Percentiles rank a stretch among this genome's conserved stretches.
Conservation (phyloP, 2,888 invertebrate genomes). For the Petrolisthes cinctipes region DNA sequence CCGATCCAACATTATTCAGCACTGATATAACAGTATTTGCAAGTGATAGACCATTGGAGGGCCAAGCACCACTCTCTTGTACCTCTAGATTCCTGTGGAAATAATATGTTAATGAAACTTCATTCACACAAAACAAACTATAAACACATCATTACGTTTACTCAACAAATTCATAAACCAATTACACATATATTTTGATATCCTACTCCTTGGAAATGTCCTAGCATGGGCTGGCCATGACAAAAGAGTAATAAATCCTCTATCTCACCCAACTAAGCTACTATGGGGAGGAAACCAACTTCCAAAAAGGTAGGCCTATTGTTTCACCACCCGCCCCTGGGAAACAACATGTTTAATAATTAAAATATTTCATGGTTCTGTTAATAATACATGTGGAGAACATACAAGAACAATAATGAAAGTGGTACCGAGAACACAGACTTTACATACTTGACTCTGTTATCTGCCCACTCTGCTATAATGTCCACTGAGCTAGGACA, state of each 20-base stretch:
- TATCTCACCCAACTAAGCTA: too few species aligned
- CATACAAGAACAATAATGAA: neutral
- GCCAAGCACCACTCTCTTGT: constrained; percentile 60
- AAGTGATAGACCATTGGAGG: constrained; percentile 50
- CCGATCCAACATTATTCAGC: constrained; percentile 54
- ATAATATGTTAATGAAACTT: neutral
- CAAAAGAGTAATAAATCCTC: too few species aligned
- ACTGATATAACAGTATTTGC: constrained; percentile 54
- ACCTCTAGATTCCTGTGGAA: constrained; percentile 51
- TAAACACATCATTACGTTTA: neutral
- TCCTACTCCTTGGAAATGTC: too few species aligned
- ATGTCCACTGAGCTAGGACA: constrained; percentile 55
- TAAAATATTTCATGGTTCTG: neutral
- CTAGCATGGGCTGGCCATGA: too few species aligned
- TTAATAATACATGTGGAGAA: neutral
- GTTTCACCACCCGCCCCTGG: too few species aligned
- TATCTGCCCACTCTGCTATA: constrained; percentile 54
- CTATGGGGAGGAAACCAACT: too few species aligned
- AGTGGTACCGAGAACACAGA: neutral
- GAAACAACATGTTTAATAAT: neutral
- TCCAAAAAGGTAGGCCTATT: too few species aligned
- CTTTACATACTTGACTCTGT: constrained; percentile 57
- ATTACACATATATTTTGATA: too few species aligned
- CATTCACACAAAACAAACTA: neutral
- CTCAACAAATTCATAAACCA: too few species aligned